Percentiles rank a stretch among this genome's conserved stretches.
phyloP scores from a whole-genome alignment of 2,113 vertebrate species.

The Callopanchax toddi region DNA sequence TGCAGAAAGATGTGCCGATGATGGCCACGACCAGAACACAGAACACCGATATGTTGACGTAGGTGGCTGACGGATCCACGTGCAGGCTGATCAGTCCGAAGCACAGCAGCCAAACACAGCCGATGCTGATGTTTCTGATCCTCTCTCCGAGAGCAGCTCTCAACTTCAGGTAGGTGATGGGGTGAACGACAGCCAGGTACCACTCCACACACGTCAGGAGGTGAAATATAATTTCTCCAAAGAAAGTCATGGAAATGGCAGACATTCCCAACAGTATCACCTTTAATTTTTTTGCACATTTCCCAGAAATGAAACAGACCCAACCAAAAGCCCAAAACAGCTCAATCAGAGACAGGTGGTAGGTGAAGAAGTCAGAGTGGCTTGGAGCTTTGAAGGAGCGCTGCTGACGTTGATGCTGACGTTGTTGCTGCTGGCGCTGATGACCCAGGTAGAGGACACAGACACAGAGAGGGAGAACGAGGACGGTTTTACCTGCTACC shows the following conservation, averaged over 20 bases:
- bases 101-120: constrained; percentile 11
- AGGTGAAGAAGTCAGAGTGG: constrained; percentile 26
- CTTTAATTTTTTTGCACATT: neutral
- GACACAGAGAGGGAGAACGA: constrained; percentile 9
- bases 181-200: constrained; percentile 51
- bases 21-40: rapidly evolving
- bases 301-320: neutral
- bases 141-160: neutral
- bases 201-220: constrained; percentile 33
- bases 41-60: rapidly evolving
- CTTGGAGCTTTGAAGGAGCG: neutral
- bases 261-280: rapidly evolving
- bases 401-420: too few relatives aligned
- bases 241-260: neutral
- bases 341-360: constrained; percentile 16
- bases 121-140: constrained; percentile 14
- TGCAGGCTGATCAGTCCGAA: neutral
- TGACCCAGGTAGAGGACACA: neutral
- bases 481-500: neutral
- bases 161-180: constrained; percentile 20
- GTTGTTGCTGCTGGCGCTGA: too few relatives aligned
- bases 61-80: neutral
- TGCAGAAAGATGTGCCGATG: neutral
- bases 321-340: neutral
- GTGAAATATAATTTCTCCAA: constrained; percentile 4